Conservation (phyloP, 2,888 invertebrate species). For the Cynaeus angustus region DNA sequence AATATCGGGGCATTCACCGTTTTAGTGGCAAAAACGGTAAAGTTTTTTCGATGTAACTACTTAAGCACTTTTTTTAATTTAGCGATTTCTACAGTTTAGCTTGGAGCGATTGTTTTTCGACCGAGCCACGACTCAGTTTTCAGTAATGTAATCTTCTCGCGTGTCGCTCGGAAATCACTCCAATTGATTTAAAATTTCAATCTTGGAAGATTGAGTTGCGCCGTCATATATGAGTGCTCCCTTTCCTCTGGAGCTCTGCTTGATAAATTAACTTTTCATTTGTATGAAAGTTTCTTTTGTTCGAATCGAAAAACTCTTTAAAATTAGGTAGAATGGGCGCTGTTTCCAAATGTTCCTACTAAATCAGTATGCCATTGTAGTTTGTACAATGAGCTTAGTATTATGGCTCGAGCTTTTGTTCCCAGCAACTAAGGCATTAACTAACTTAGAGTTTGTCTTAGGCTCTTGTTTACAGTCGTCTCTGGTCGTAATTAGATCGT, state of each 20-base stretch:
- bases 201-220: conserved; percentile 51
- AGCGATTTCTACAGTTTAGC: background rate
- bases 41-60: too few relatives aligned
- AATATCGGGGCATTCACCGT: too few relatives aligned
- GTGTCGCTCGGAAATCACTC: conserved; percentile 47
- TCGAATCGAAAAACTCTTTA: conserved; percentile 42
- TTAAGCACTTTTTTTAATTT: conserved; percentile 11
- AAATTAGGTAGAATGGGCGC: conserved; percentile 34
- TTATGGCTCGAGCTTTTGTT: conserved; percentile 53
- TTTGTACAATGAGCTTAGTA: conserved; percentile 50
- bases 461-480: conserved; percentile 63
- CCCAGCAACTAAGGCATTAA: conserved; percentile 60
- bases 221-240: conserved; percentile 49
- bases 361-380: conserved; percentile 50
- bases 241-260: conserved; percentile 9
- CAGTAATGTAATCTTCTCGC: conserved; percentile 38
- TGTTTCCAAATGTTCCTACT: conserved; percentile 47
- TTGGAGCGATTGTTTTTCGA: conserved; percentile 3
- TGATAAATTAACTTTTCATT: conserved; percentile 48
- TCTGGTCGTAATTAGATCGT: conserved; percentile 64
- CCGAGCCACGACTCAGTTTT: background rate
- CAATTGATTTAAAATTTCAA: conserved; percentile 55
- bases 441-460: conserved; percentile 64
- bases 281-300: conserved; percentile 38
- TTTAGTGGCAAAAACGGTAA: too few relatives aligned